Base-by-base conservation (phyloP, 1,140 invertebrate species). In the Drosophila mayri region DNA sequence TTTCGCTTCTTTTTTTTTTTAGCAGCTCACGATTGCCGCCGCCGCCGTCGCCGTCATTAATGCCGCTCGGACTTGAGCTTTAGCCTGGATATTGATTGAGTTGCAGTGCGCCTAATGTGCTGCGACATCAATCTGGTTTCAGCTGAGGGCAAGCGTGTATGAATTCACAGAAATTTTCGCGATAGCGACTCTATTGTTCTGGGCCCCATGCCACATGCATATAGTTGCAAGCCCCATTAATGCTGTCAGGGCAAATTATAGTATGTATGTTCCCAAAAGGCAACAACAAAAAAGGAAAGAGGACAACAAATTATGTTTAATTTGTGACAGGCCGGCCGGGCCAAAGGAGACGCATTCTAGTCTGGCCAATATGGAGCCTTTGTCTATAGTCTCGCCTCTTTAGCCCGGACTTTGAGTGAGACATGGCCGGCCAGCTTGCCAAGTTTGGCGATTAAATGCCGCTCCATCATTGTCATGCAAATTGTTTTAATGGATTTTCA, bases 381-480 rank as follows among this genome's bases (percentile, higher is more conserved):
- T 52, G 66, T 44, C 46, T 38, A 66, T 30, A 61, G 32, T 55
- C 30, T 55, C 20, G 28, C 32, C 59, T 20, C 46, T 52, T 20
- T 62, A 18, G 59, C 59, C 22, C 37, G 18, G 44, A 68, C 30
- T 68, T 5, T 32, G 58, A 67, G 64, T 47, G 35, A 67, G 64
- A 67, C 64, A 67, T 68, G 59, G 65, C 44, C 65, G 18, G 40
- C 28, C 44, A 43, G 62, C 68, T 74, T 92, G 90, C 90, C 90
- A 92, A 92, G 78, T 91, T 92, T 85, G 73, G 86, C 87, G 90
- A 92, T 92, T 92, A 92, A 92, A 92, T 88, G 86, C 90, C 71
- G 81, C 77, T 92, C 84, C 87, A 82, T 92, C 90, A 92, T 80
- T 90, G 82, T 90, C 57, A 81, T 70, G 85, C 77, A 87, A 88